Evolutionary conservation across 2,113 vertebrate genomes (phyloP), one percentile per base, ranked within the genome.

Genomic region (Burhinus bistriatus): DNA sequence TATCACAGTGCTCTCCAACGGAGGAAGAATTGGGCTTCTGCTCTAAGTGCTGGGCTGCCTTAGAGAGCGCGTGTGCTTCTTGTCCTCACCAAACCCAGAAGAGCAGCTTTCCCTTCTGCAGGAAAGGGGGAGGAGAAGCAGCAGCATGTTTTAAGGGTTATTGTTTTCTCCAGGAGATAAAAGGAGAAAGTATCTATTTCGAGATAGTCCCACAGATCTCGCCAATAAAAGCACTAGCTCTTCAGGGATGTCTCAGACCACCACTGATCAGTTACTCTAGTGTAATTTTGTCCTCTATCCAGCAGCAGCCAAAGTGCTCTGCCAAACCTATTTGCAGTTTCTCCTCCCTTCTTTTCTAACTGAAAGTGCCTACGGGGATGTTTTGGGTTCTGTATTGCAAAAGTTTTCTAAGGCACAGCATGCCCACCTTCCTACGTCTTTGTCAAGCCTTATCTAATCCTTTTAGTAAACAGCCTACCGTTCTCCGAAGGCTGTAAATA

Each of bases 381-480:
- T 89, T 94, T 79, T 42, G 65, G 89, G 62, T 69, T 94, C 73
- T 72, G n/a, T 57, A 72, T 59, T 76, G 62, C 82, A 26, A 1
- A 77, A 34, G 52, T 69, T 95, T 96, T 94, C 90, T 79, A 95
- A 94, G 52, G 78, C 89, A 85, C 89, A 95, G 85, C 84, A 44
- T 80, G 89, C 36, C 77, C 29, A 30, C 87, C 89, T 93, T 72
- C 62, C 78, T 80, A 32, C 32, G 12, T 73, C 87, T 95, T 91
- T 90, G 92, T 94, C 54, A 77, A 90, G 64, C 79, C 65, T 92
- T 83, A 88, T 92, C 90, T 94, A 85, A 88, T 93, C 55, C 93
- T 92, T 82, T 90, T 59, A 91, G 76, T 78, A 88, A 96, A 86
- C 88, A 90, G 79, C 79, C 47, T 58, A 9, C 84, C 0, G 0